Base-by-base conservation (phyloP, 2,888 invertebrate species). In the Erebia palarica region DNA sequence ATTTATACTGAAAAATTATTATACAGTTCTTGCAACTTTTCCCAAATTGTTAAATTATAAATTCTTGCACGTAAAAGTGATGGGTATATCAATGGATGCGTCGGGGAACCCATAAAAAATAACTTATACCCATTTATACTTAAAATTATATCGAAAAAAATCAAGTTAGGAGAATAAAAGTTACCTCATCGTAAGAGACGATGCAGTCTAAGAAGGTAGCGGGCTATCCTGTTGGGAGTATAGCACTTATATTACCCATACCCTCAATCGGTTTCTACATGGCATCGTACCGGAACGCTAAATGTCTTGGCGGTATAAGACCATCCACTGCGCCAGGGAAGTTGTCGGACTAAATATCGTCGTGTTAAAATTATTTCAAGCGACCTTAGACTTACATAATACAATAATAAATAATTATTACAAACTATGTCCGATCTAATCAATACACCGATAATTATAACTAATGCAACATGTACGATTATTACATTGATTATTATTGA, bases 31-130 rank as follows among this genome's bases (percentile, higher is more conserved):
- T 58, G 57, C 0, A 82, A 3, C 57, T 84, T 86, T 13, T 87
- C 86, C 72, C 70, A 79, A 0, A 77, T 3, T 1, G 82, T 82
- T 1, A 85, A 71, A 73, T 86, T 79, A 49, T 79, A 75, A 0
- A 80, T 21, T 74, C 70, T 79, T 51, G 78, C 75, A 3, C 75
- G 74, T 5, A 77, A n/a, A 1, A 58, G 0, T 0, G 75, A 68
- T 10, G 85, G 85, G 47, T 82, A 83, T 2, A 83, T 60, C 0
- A 83, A 57, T 1, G 82, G 81, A 72, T 85, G 84, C 0, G 68
- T 72, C 1, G 81, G 78, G 1, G 78, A 77, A n/a, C 86, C 86
- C 9, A 82, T 14, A 0, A 70, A n/a, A n/a, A n/a, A n/a, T n/a
- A n/a, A n/a, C n/a, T n/a, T n/a, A n/a, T n/a, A n/a, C n/a, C n/a